Conservation (phyloP, 2,888 invertebrate genomes). For the Pyrrhosoma nymphula region DNA sequence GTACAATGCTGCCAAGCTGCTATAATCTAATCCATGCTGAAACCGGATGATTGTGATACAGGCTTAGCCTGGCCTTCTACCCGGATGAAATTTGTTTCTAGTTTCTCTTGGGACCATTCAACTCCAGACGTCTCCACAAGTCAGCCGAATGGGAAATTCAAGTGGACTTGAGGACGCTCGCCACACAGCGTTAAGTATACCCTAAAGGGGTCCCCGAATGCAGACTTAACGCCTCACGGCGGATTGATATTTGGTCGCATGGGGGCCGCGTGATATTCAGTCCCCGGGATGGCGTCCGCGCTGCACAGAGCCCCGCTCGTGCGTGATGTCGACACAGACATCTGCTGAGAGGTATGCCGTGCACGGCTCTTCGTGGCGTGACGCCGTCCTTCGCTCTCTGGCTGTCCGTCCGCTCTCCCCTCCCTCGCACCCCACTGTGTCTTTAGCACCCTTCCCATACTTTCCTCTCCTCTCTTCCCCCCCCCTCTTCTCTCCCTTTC, state of each 20-base stretch:
- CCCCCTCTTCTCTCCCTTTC: neutral
- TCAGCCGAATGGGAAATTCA: too few species aligned
- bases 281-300: neutral
- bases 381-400: constrained; percentile 45
- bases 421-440: neutral
- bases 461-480: neutral
- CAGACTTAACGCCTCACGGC: neutral
- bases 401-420: neutral
- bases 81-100: too few species aligned
- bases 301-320: neutral
- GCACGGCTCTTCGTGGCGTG: constrained; percentile 64
- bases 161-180: too few species aligned
- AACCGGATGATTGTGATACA: too few species aligned
- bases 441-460: neutral
- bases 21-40: too few species aligned
- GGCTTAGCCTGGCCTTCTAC: too few species aligned
- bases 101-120: too few species aligned
- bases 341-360: constrained; percentile 63
- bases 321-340: constrained; percentile 55
- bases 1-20: too few species aligned
- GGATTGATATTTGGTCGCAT: neutral
- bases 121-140: too few species aligned
- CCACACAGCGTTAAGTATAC: too few species aligned
- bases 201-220: too few species aligned
- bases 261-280: neutral